Evolutionary conservation across 2,888 invertebrate genomes (phyloP), one percentile per base, ranked within the genome.

Genomic region (Eupeodes luniger): DNA sequence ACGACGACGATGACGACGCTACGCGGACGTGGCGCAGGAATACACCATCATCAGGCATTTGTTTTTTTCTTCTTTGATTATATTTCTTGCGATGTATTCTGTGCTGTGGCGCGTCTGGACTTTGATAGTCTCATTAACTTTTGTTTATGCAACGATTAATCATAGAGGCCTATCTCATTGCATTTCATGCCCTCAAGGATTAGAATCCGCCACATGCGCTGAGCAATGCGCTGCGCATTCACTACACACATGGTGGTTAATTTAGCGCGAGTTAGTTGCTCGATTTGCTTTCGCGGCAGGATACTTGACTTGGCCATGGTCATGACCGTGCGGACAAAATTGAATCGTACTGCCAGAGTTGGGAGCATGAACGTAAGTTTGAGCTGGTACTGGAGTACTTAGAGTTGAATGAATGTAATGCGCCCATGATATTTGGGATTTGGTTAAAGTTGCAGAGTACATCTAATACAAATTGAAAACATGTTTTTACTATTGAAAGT

Each of bases 111-210:
- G 72, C 80, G 67, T 69, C 80, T 75, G 88, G 85, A 88, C 88
- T 78, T 85, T 85, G 88, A 88, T 88, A 88, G 85, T 88, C 88
- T 85, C 88, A 88, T 88, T 88, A 88, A 88, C 88, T 88, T 85
- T 88, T 88, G 88, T 88, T 88, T 88, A 85, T 88, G 88, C 85
- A 88, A 74, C 88, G 77, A 88, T 88, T 88, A 85, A 88, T 88
- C 88, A 85, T 70, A 36, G 81, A 4, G 69, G 78, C 84, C 88
- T 88, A 88, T 88, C 81, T 85, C 69, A 75, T 78, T 81, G 75
- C 81, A 85, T 67, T 70, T 81, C 64, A 69, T 81, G 81, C 57
- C 81, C 81, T 75, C 74, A 61, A 81, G 88, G 85, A 88, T 88
- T 88, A 85, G 85, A 88, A 80, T 76, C 44, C 62, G 49, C 77